A percentile compares a stretch with the other conserved stretches of the same genome.
Conservation (phyloP, 2,113 vertebrate genomes). For the Drymodes brunneopygia region DNA sequence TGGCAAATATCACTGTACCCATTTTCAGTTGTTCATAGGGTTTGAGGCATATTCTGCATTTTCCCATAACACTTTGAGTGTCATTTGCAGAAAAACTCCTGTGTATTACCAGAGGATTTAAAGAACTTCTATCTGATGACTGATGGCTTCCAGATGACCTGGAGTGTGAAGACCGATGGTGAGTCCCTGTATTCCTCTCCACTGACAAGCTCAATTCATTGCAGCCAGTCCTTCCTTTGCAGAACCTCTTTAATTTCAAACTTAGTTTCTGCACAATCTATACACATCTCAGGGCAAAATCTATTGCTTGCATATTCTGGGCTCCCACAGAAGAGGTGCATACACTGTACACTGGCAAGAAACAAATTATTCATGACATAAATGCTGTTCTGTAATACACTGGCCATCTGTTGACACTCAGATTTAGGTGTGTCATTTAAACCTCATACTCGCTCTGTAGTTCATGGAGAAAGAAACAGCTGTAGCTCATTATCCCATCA, state of each 20-base stretch:
- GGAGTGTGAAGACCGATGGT: constrained; percentile 90
- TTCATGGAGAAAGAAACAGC: neutral
- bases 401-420: neutral
- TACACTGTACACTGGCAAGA: neutral
- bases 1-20: neutral
- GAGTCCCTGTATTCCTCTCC: constrained; percentile 13
- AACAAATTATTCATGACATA: neutral
- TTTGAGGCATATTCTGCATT: neutral
- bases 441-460: neutral
- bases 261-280: neutral
- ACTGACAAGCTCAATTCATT: neutral
- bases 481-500: neutral
- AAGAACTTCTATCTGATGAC: constrained; percentile 94
- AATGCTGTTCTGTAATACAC: neutral
- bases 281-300: neutral
- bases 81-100: constrained; percentile 84
- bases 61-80: neutral
- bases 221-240: neutral
- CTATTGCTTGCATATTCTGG: neutral
- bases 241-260: neutral
- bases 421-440: neutral
- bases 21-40: neutral
- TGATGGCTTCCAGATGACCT: constrained; percentile 90
- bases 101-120: constrained; percentile 89
- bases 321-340: neutral